These are phyloP conservation scores for Epinotia demarniana DNA, from an alignment of 2,888 invertebrate species.

Conservation along the genomic window DNA sequence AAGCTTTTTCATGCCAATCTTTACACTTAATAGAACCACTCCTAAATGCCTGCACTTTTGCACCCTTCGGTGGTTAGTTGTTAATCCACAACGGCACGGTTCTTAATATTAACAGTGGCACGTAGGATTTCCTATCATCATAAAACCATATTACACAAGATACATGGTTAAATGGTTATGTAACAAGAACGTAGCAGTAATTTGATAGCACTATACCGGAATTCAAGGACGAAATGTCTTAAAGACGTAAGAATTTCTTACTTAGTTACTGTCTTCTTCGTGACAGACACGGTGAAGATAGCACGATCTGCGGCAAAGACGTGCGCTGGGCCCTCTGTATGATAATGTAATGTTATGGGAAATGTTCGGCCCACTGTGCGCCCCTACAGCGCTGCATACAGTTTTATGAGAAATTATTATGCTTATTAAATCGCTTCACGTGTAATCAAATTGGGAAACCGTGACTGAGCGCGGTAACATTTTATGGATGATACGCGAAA, in stretches of 20 bases:
- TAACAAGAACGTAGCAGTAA: conserved; percentile 56
- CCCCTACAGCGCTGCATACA: conserved; percentile 30
- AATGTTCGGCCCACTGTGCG: conserved; percentile 25
- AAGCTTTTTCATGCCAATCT: not conserved
- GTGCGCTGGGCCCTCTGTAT: conserved; percentile 47
- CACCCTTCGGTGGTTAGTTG: not conserved
- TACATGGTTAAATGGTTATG: conserved; percentile 56
- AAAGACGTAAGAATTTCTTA: conserved; percentile 1
- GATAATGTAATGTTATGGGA: conserved; percentile 43
- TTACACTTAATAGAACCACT: not conserved
- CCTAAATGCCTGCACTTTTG: not conserved
- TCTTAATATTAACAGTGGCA: not conserved
- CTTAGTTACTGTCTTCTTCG: not conserved
- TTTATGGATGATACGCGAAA: not conserved
- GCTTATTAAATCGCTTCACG: conserved; percentile 29
- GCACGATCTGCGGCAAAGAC: conserved; percentile 51
- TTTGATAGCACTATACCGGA: conserved; percentile 58
- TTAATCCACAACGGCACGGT: conserved; percentile 2
- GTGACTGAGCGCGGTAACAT: conserved; percentile 13
- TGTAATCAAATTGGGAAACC: conserved; percentile 15
- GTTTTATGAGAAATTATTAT: conserved; percentile 38
- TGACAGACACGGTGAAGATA: not conserved
- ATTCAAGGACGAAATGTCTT: conserved; percentile 31
- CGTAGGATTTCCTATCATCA: conserved; percentile 22
- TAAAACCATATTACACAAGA: conserved; percentile 46